phyloP scores from a whole-genome alignment of 2,113 vertebrate species.

The Eretmochelys imbricata region DNA sequence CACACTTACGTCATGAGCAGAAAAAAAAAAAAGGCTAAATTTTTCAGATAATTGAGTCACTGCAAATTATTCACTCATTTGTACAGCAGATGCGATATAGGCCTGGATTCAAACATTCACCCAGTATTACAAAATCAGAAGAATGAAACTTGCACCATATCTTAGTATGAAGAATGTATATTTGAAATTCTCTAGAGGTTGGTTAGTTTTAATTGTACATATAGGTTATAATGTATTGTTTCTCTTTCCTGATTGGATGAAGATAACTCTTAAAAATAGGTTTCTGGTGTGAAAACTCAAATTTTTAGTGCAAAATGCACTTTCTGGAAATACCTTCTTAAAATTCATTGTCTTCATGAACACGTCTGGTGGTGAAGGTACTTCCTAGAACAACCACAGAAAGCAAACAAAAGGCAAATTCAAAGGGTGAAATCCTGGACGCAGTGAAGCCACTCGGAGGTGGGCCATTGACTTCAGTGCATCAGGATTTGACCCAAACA shows the following conservation, averaged over 20 bases:
- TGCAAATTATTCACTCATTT: not conserved
- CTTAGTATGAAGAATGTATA: not conserved
- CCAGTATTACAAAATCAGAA: not conserved
- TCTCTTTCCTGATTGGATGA: not conserved
- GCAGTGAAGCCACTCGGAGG: not conserved
- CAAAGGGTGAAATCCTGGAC: not conserved
- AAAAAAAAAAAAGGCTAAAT: not conserved
- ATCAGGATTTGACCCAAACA: not conserved
- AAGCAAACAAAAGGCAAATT: not conserved
- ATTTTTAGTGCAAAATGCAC: not conserved
- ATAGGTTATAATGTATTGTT: not conserved
- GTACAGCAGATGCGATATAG: not conserved
- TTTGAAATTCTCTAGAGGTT: not conserved
- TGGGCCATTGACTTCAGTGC: not conserved
- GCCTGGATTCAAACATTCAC: not conserved
- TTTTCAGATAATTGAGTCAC: not conserved
- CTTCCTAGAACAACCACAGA: not conserved
- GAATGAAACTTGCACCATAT: not conserved
- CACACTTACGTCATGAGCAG: not conserved
- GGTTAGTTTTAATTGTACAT: not conserved
- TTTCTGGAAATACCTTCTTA: not conserved
- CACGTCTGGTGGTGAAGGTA: no score
- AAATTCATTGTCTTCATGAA: not conserved
- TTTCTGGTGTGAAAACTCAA: not conserved
- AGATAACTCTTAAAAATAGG: not conserved